Conservation (phyloP, 2,888 invertebrate genomes). For the Venustoraphidia nigricollis region DNA sequence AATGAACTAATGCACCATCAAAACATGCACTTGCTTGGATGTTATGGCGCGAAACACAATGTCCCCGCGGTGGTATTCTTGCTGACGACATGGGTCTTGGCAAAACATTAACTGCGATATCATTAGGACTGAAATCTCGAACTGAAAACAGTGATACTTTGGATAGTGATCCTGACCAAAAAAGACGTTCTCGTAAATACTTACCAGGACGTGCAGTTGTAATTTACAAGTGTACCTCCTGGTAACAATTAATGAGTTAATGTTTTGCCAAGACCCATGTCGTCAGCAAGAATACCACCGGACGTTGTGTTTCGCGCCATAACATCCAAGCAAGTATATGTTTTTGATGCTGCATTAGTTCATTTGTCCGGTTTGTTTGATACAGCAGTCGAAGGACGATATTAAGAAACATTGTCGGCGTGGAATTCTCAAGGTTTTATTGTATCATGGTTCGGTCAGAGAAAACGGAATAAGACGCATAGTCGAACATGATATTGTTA, state of each 20-base stretch:
- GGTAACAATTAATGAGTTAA: constrained; percentile 35
- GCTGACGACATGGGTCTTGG: constrained; percentile 75
- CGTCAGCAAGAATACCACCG: constrained; percentile 78
- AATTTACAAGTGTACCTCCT: constrained; percentile 73
- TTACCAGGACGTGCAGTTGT: constrained; percentile 66
- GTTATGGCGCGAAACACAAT: constrained; percentile 75
- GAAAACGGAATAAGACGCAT: constrained; percentile 44
- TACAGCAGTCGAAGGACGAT: constrained; percentile 83
- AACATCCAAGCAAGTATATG: constrained; percentile 76
- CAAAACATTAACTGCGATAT: constrained; percentile 72
- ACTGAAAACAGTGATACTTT: constrained; percentile 22
- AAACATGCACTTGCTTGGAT: constrained; percentile 77
- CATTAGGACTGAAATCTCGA: constrained; percentile 45
- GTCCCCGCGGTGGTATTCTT: constrained; percentile 73
- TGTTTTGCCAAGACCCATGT: constrained; percentile 75
- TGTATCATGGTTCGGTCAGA: constrained; percentile 73
- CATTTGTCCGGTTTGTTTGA: constrained; percentile 77
- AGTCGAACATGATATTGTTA: constrained; percentile 61
- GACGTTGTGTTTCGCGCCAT: constrained; percentile 78
- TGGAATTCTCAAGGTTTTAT: constrained; percentile 42
- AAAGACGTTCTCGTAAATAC: constrained; percentile 9
- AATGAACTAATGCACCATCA: constrained; percentile 74
- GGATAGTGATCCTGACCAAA: constrained; percentile 9
- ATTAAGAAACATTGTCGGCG: constrained; percentile 44
- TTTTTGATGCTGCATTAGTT: constrained; percentile 69